phyloP scores from a whole-genome alignment of 2,797 vertebrate species.

The Gorsachius magnificus region DNA sequence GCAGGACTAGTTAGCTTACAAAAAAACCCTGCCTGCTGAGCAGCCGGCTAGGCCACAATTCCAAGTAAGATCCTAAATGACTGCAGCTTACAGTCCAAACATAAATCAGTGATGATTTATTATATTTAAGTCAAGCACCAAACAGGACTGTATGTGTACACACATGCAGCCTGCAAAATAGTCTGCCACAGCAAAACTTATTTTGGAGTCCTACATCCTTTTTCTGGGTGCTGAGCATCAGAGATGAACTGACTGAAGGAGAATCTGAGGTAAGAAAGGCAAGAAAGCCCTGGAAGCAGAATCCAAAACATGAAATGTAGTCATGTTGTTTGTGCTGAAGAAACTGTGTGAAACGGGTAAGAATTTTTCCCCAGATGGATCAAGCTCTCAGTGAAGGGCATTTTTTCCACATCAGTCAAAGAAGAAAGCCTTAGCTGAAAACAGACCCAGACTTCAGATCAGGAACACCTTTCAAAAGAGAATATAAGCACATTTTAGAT shows the following conservation, averaged over 20 bases:
- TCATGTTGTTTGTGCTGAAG: not conserved
- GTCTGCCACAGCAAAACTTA: not conserved
- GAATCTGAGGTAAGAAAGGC: not conserved
- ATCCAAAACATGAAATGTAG: not conserved
- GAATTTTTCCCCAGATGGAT: not conserved
- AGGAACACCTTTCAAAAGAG: not conserved
- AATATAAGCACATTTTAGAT: not conserved
- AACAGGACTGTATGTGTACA: not conserved
- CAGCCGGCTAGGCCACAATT: not conserved
- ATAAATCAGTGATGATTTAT: not conserved
- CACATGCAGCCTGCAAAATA: fast-evolving
- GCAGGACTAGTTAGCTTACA: not conserved
- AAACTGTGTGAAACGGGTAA: not conserved
- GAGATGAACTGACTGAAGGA: not conserved
- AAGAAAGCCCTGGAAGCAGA: not conserved
- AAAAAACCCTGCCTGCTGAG: not conserved
- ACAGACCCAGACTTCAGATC: not conserved
- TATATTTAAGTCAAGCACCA: not conserved
- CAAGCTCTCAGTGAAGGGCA: not conserved
- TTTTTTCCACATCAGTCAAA: not conserved
- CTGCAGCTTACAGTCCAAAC: not conserved
- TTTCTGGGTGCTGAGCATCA: not conserved
- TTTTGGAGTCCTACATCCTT: not conserved
- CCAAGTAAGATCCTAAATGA: not conserved
- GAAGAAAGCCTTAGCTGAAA: not conserved